Base-by-base conservation (phyloP, 2,113 vertebrate genomes). In the Pseudorectes ferrugineus region DNA sequence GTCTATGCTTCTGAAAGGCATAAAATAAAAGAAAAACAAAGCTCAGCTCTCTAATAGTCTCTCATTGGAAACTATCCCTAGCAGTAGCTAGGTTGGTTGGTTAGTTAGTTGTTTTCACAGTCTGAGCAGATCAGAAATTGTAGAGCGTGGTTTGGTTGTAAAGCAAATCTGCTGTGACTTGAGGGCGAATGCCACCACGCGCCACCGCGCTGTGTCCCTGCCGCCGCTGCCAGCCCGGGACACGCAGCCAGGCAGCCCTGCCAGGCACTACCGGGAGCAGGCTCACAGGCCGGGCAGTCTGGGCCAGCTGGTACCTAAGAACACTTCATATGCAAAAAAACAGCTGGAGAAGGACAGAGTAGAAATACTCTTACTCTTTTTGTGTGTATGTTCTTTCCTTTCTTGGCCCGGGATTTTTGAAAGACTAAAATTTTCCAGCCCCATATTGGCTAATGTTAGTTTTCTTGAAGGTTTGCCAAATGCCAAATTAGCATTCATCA, bases 381-480 rank as follows among this genome's bases (percentile, higher is more conserved):
- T 14, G 3, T 81, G 67, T 48, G 38, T 42, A 10, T 86, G 52
- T 77, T 74, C 55, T 89, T 89, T 90, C 65, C 35, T 88, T 84
- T 87, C 72, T 93, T 95, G 72, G 43, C 36, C 77, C 14, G 0
- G 42, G 46, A 45, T 71, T 92, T 86, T 77, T 54, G n/a, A 76
- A 78, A 57, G 59, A 85, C 59, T 57, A 72, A 95, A 40, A 75
- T 88, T 97, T 97, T 96, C 72, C 72, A 91, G 22, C n/a, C 48
- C 54, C 14, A 24, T 57, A 8, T 67, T 94, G 72, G 55, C 77
- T 90, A 80, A 68, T 29, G 24, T 58, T 95, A 55, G 54, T 77
- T 93, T 95, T 94, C 89, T 87, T 96, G 55, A 75, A 79, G 23
- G 48, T 51, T 58, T 94, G 28, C 63, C 75, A 93, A 51, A 85